phyloP scores from a whole-genome alignment of 2,888 invertebrate genomes.

The Steinernema hermaphroditum region DNA sequence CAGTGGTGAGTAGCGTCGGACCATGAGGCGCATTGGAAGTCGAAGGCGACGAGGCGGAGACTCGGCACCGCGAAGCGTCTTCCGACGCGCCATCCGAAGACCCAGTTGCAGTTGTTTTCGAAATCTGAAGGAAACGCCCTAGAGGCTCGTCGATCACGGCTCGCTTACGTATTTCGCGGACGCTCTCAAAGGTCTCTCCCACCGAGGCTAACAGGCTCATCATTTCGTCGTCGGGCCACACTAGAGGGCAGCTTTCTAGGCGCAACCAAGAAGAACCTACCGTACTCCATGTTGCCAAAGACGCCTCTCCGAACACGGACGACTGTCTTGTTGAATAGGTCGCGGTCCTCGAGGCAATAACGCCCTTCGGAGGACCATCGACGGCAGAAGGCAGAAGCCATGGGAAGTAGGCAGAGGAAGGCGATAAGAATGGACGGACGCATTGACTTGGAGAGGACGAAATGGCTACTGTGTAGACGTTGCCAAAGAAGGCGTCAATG shows the following conservation, averaged over 20 bases:
- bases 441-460: not conserved
- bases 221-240: conserved; percentile 11
- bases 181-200: not conserved
- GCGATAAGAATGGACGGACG: not conserved
- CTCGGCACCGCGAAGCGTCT: not conserved
- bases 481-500: not conserved
- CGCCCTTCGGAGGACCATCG: conserved; percentile 1
- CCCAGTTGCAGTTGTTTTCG: conserved; percentile 26
- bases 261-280: not conserved
- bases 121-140: not conserved
- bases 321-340: not conserved
- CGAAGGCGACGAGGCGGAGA: not conserved
- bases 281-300: not conserved
- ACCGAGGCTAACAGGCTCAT: not conserved
- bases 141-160: not conserved
- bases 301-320: not conserved
- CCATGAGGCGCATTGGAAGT: not conserved
- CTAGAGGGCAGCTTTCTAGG: not conserved
- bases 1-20: not conserved
- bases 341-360: conserved; percentile 11
- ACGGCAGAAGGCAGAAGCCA: not conserved
- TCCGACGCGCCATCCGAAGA: conserved; percentile 9
- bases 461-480: conserved; percentile 13
- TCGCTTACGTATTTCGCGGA: conserved; percentile 1
- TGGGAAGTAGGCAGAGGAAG: not conserved